phyloP scores from a whole-genome alignment of 2,888 invertebrate genomes.

The Caenorhabditis becei region DNA sequence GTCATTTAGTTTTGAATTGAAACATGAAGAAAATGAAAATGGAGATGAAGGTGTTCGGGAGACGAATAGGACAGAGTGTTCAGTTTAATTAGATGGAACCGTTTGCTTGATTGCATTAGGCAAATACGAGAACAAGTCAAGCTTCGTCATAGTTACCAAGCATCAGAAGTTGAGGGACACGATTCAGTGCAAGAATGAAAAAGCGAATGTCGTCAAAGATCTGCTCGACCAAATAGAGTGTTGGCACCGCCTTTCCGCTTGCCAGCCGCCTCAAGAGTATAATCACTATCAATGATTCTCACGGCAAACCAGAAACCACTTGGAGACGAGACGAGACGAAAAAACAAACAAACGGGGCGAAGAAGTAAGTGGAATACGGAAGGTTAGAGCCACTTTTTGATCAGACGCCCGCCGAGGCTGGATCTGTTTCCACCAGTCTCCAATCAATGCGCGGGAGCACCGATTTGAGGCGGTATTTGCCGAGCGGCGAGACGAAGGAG shows the following conservation, averaged over 20 bases:
- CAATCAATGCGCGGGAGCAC: slow-evolving; percentile 43
- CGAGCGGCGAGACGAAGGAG: slow-evolving; percentile 45
- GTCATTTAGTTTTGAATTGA: slow-evolving; percentile 51
- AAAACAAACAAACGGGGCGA: slow-evolving; percentile 32
- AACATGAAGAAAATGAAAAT: slow-evolving; percentile 17
- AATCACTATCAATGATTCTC: slow-evolving; percentile 24
- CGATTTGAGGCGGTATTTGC: slow-evolving; percentile 50
- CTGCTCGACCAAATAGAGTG: too few relatives aligned
- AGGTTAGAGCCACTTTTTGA: slow-evolving; percentile 52
- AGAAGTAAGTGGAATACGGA: slow-evolving; percentile 29
- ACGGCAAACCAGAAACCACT: slow-evolving; percentile 41
- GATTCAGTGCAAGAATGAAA: too few relatives aligned
- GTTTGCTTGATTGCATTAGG: too few relatives aligned
- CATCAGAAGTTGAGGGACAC: too few relatives aligned
- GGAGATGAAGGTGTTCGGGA: slow-evolving; percentile 6
- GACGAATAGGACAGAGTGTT: background rate
- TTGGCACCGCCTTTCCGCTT: too few relatives aligned
- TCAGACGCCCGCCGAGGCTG: slow-evolving; percentile 16
- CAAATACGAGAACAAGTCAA: too few relatives aligned
- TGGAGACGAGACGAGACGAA: slow-evolving; percentile 17
- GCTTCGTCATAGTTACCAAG: too few relatives aligned
- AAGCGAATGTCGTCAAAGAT: too few relatives aligned
- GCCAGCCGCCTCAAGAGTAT: background rate
- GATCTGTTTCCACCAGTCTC: slow-evolving; percentile 23
- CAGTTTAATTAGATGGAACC: slow-evolving; percentile 4